phyloP scores from a whole-genome alignment of 2,113 vertebrate species.

The Neofelis nebulosa region DNA sequence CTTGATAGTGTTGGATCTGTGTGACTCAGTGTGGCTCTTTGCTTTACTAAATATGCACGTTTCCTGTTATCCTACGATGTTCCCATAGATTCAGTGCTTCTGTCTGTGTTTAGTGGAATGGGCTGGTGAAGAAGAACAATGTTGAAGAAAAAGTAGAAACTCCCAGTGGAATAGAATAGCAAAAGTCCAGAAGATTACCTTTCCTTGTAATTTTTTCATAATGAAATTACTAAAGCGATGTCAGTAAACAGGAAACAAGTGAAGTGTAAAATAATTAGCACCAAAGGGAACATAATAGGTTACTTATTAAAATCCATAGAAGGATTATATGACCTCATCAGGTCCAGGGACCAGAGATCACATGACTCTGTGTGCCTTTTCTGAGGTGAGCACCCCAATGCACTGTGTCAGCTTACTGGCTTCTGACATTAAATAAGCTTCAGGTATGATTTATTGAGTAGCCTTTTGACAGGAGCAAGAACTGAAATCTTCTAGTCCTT shows the following conservation, averaged over 20 bases:
- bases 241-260: constrained; percentile 79
- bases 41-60: neutral
- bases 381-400: constrained; percentile 86
- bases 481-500: constrained; percentile 82
- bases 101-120: neutral
- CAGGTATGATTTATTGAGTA: constrained; percentile 85
- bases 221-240: constrained; percentile 78
- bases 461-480: constrained; percentile 84
- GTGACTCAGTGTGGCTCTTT: neutral
- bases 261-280: constrained; percentile 91
- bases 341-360: constrained; percentile 85
- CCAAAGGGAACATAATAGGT: constrained; percentile 89
- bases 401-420: constrained; percentile 84
- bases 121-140: neutral
- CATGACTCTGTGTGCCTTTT: constrained; percentile 84
- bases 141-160: constrained; percentile 56
- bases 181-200: constrained; percentile 64
- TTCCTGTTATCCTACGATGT: neutral
- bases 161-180: constrained; percentile 9
- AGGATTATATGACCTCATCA: constrained; percentile 87
- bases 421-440: constrained; percentile 85
- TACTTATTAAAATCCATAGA: constrained; percentile 94
- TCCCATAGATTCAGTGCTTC: neutral
- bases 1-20: neutral
- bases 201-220: constrained; percentile 69